Evolutionary conservation across 2,797 vertebrate genomes (phyloP).

Genomic region (Synaphobranchus kaupii): DNA sequence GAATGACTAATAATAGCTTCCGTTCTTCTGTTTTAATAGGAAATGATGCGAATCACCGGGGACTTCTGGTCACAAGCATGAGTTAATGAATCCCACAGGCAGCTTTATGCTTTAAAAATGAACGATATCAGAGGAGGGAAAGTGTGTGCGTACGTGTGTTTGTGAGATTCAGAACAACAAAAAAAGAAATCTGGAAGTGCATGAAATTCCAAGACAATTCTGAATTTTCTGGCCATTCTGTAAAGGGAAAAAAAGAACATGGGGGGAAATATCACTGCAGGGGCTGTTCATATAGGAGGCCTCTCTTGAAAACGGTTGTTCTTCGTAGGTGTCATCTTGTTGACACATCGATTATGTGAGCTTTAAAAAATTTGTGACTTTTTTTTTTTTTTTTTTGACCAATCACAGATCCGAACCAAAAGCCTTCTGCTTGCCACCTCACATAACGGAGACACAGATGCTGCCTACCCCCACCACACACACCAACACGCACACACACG

Average conservation of each 20-base stretch:
- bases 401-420: background rate
- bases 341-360: background rate
- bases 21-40: slow-evolving; percentile 31
- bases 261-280: background rate
- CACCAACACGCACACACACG: no score
- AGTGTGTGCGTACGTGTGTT: background rate
- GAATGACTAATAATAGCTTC: slow-evolving; percentile 32
- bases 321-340: background rate
- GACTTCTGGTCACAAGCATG: slow-evolving; percentile 17
- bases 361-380: background rate
- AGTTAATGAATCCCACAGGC: slow-evolving; percentile 28
- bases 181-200: background rate
- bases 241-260: background rate
- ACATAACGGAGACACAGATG: background rate
- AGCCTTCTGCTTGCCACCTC: background rate
- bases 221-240: background rate
- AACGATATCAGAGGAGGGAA: background rate
- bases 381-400: no score
- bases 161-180: background rate
- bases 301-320: background rate
- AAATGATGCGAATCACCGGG: slow-evolving; percentile 30
- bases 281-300: background rate
- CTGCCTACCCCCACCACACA: no score
- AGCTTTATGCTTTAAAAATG: slow-evolving; percentile 1
- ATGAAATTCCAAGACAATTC: background rate